These are phyloP conservation scores for Prenolepis imparis DNA, from an alignment of 2,888 invertebrate species.

Conservation along the genomic window DNA sequence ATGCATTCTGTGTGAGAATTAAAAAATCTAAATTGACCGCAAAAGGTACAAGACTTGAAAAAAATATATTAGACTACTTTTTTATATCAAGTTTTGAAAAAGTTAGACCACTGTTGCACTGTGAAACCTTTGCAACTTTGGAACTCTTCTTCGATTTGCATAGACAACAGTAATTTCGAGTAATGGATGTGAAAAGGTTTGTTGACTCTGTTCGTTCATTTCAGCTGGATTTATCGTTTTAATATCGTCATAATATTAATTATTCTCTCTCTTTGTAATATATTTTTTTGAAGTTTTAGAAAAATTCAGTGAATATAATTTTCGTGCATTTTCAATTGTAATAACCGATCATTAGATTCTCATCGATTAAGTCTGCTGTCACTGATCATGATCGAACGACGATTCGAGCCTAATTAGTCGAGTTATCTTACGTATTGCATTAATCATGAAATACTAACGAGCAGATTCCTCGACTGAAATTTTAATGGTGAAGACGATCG, in stretches of 20 bases:
- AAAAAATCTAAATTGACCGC: background rate
- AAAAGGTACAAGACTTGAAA: background rate
- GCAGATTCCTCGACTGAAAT: constrained; percentile 15
- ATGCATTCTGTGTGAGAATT: background rate
- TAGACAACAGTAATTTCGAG: constrained; percentile 8
- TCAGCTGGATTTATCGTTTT: constrained; percentile 21
- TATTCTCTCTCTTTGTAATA: background rate
- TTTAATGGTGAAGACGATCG: constrained; percentile 33
- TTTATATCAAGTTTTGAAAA: background rate
- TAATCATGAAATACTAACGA: constrained; percentile 13
- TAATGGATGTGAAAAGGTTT: constrained; percentile 23
- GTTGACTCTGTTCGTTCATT: constrained; percentile 29
- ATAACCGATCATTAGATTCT: background rate
- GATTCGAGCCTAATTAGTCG: constrained; percentile 29
- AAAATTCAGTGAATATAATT: background rate
- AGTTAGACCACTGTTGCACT: background rate
- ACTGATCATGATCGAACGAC: constrained; percentile 13
- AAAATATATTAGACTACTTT: background rate
- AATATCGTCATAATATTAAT: background rate
- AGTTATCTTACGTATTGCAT: constrained; percentile 29
- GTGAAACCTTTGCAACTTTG: background rate
- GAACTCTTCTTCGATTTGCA: constrained; percentile 1
- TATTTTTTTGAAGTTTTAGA: background rate
- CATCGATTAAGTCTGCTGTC: background rate
- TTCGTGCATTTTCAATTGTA: background rate